Base-by-base conservation (phyloP, 2,113 vertebrate genomes). In the Formicarius rufipectus region DNA sequence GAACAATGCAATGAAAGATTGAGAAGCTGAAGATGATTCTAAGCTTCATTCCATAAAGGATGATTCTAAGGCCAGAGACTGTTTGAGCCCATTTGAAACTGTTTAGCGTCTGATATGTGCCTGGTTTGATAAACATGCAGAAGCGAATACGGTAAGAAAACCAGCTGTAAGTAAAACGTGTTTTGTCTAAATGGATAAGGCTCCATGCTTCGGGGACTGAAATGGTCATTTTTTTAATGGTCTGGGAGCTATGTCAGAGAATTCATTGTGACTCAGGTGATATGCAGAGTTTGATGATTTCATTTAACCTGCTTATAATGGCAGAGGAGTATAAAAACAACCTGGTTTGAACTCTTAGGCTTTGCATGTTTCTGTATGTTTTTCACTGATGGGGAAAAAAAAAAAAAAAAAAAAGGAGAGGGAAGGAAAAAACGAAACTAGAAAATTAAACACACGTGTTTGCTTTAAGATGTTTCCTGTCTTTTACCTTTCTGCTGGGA, bases 211-310 rank as follows among this genome's bases (percentile, higher is more conserved):
- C 82, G 80, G 95, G 92, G 94, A 87, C 90, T 87, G 79, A 95
- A 89, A 96, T 96, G 92, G 96, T 97, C 59, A 0, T 10, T 68
- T 96, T 93, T 95, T 97, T 96, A 94, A 93, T 96, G 90, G 96
- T 95, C 98, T 97, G 97, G 97, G 98, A 98, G 93, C 83, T 72
- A 59, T 81, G 97, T 97, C 98, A 98, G 90, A 95, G 90, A 91
- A 72, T 93, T 97, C 93, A 97, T 97, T 84, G 47, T 97, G 96
- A 98, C 95, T 98, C 95, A 92, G 94, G 78, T 97, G 95, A 96
- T 97, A 97, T 97, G 96, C 88, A 87, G 84, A 91, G 94, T 97
- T 98, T 66, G 94, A 97, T 97, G 96, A 96, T 94, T 98, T 93
- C 27, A 0, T 91, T 97, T 98, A 97, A 93, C 96, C 93, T 95